Conservation (phyloP, 2,888 invertebrate genomes). For the Drosophila paramelanica region DNA sequence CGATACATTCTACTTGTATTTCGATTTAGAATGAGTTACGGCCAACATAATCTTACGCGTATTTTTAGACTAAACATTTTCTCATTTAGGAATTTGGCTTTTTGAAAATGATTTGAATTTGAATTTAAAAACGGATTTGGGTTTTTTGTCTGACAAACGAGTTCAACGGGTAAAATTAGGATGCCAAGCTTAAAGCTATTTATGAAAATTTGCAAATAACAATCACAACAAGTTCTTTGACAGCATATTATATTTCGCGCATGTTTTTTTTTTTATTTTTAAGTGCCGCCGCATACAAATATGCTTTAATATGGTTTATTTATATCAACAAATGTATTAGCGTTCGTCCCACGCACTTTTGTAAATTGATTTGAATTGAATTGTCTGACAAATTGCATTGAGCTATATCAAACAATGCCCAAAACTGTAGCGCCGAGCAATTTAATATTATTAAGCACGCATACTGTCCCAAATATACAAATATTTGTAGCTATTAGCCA, state of each 20-base stretch:
- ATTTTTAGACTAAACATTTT: conserved; percentile 44
- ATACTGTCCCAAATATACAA: conserved; percentile 57
- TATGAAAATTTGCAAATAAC: conserved; percentile 70
- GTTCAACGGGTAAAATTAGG: conserved; percentile 64
- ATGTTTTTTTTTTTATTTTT: conserved; percentile 33
- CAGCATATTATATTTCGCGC: conserved; percentile 35
- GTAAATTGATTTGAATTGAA: conserved; percentile 47
- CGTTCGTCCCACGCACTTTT: conserved; percentile 39
- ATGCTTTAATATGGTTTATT: conserved; percentile 19
- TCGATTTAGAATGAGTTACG: conserved; percentile 7
- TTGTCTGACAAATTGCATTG: conserved; percentile 73
- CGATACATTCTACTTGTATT: not conserved
- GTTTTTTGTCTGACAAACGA: conserved; percentile 52
- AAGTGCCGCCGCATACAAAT: conserved; percentile 10
- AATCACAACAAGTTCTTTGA: conserved; percentile 54
- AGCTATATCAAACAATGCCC: conserved; percentile 56
- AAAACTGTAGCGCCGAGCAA: conserved; percentile 52
- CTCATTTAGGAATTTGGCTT: conserved; percentile 41
- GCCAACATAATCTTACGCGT: conserved; percentile 11
- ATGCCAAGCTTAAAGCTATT: conserved; percentile 43
- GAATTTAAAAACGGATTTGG: conserved; percentile 50
- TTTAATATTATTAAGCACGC: conserved; percentile 72
- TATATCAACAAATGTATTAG: conserved; percentile 26
- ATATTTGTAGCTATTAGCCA: conserved; percentile 51
- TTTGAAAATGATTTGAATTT: conserved; percentile 56